Base-by-base conservation (phyloP, 2,797 vertebrate species). In the Oreochromis mossambicus region DNA sequence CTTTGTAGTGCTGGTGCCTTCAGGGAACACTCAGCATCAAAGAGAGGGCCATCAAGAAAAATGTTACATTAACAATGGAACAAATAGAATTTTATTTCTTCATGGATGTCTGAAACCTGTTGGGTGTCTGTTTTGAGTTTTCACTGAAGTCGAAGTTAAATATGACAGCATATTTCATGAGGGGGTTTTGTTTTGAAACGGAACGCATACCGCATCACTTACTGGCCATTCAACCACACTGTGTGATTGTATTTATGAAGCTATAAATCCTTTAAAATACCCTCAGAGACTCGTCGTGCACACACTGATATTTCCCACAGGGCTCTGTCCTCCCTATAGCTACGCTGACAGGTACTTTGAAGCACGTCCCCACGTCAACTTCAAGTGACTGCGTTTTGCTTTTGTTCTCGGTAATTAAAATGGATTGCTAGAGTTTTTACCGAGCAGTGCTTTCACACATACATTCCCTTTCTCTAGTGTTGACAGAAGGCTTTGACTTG, bases 331-430 rank as follows among this genome's bases (percentile, higher is more conserved):
- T 78, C 83, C 68, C 70, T 78, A 78, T 77, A 80, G 86, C 86
- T 78, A 87, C 89, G 78, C 92, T 17, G 83, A 94, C 93, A 75
- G 79, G 70, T 77, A 82, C 88, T 87, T 89, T 88, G 87, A 91
- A 89, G 83, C 88, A 68, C 21, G 36, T 87, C 79, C 61, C 66
- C 15, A 43, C 24, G 11, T 93, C 91, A 91, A 87, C 89, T 94
- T 94, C 87, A 88, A 85, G 87, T 87, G 88, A 89, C 81, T 84
- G 83, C 54, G 2, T 87, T 91, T 87, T 79, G 75, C 89, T 90
- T 92, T 94, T 94, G 92, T 91, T 93, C 90, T 87, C 78, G 36
- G 78, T 94, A 93, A 95, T 95, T 95, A 94, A 91, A 94, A 91
- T 91, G 90, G 91, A 93, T 94, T 94, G 92, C 84, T 63, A 14